phyloP scores from a whole-genome alignment of 2,113 vertebrate genomes.

The Emydura subglobosa region DNA sequence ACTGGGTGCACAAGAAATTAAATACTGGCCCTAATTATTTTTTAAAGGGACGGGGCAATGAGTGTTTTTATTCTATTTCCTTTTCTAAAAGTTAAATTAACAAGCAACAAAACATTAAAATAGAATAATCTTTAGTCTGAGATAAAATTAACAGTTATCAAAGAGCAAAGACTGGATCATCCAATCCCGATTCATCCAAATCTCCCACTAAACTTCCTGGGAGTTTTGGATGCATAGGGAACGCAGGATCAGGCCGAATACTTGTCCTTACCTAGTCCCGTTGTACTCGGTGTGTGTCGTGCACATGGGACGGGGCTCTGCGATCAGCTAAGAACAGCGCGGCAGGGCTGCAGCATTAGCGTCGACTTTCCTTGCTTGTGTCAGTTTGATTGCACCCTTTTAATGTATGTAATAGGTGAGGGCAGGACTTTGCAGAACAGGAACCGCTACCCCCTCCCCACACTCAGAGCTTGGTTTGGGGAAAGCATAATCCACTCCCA shows the following conservation, averaged over 20 bases:
- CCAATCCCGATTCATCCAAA: not conserved
- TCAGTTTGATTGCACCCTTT: not conserved
- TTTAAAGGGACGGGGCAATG: not conserved
- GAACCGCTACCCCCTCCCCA: too few relatives aligned
- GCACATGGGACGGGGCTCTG: not conserved
- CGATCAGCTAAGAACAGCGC: not conserved
- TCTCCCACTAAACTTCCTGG: not conserved
- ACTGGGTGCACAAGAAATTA: not conserved
- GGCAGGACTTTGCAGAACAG: too few relatives aligned
- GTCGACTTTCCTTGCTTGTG: not conserved
- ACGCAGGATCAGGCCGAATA: not conserved
- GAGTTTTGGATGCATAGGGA: not conserved
- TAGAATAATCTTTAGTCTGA: not conserved
- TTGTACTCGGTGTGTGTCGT: not conserved
- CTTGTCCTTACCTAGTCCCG: not conserved
- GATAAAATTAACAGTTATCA: not conserved
- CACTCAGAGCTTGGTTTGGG: too few relatives aligned
- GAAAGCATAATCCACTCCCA: too few relatives aligned
- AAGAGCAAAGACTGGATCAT: fast-evolving
- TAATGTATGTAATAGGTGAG: not conserved
- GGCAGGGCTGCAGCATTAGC: not conserved
- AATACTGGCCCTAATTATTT: not conserved
- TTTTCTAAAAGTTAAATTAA: not conserved
- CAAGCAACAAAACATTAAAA: not conserved
- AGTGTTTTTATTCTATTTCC: not conserved